A percentile compares a stretch with the other conserved stretches of the same genome.
phyloP scores from a whole-genome alignment of 2,113 vertebrate species.

The Passer domesticus region DNA sequence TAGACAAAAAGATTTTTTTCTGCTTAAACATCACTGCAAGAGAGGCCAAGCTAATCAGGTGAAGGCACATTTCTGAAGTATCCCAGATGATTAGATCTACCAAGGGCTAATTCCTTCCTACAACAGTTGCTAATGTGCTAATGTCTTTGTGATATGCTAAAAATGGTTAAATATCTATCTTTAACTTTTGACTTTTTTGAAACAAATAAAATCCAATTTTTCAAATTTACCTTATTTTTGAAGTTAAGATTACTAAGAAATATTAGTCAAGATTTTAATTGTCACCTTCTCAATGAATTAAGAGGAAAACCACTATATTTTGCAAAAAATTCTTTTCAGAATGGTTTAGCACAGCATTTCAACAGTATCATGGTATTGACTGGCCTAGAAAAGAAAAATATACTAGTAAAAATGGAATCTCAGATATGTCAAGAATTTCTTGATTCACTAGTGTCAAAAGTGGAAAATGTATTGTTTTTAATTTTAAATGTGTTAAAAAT shows the following conservation, averaged over 20 bases:
- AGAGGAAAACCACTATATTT: not conserved
- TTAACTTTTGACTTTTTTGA: not conserved
- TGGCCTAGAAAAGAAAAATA: not conserved
- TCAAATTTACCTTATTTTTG: not conserved
- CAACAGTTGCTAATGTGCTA: not conserved
- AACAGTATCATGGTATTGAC: not conserved
- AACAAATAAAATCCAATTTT: not conserved
- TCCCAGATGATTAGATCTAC: not conserved
- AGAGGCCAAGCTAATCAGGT: not conserved
- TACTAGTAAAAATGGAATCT: not conserved
- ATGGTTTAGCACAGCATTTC: not conserved
- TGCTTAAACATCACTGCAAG: not conserved
- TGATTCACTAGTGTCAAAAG: not conserved
- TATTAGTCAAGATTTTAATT: not conserved
- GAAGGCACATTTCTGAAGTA: not conserved
- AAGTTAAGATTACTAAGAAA: not conserved
- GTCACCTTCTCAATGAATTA: not conserved
- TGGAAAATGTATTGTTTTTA: fast-evolving
- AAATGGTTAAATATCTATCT: not conserved
- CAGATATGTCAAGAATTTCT: not conserved
- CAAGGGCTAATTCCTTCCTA: not conserved
- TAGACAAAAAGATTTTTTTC: not conserved
- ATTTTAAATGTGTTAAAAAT: not conserved
- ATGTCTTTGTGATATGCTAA: not conserved
- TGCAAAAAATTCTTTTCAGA: not conserved